Base-by-base conservation (phyloP, 1,140 invertebrate species). In the Myzus persicae region DNA sequence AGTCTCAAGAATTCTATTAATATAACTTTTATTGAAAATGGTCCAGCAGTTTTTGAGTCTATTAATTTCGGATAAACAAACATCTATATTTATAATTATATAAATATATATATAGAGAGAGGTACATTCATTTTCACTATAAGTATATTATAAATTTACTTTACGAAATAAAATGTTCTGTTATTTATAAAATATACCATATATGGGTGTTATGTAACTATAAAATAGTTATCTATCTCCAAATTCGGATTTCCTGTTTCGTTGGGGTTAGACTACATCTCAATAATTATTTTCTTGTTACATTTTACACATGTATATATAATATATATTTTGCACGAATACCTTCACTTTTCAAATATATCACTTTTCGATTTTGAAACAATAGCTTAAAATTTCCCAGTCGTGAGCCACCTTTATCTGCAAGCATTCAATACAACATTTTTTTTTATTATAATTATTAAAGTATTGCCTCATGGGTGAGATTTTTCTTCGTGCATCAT, bases 301-400 rank as follows among this genome's bases (percentile, higher is more conserved):
- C 14, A 40, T 59, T 59, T 40, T 31, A 31, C 26, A 0, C 14
- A 26, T 40, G 31, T 40, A 26, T 90, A 31, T 36, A 84, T 81
- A 36, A 51, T 38, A 38, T 67, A 67, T 67, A 67, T 91, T 81
- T 91, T 36, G 22, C 38, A 91, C 90, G 59, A 91, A 91, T 59
- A 93, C 91, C 91, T 93, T 93, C 91, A 93, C 91, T 93, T 93
- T 93, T 93, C 76, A 22, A 84, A 84, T 51, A 93, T 48, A 81
- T 46, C 67, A 42, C 91, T 84, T 40, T 84, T 93, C 18, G 76
- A 84, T 93, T 51, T 93, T 84, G 91, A 93, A 93, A 93, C 91
- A 93, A 93, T 93, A 18, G 76, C 44, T 90, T 40, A 67, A 59
- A 67, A 90, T 59, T 90, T 90, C 89, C 36, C 44, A 48, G 67